Evolutionary conservation across 2,113 vertebrate genomes (phyloP), one percentile per base, ranked within the genome.

Genomic region (Psittacus erithacus): DNA sequence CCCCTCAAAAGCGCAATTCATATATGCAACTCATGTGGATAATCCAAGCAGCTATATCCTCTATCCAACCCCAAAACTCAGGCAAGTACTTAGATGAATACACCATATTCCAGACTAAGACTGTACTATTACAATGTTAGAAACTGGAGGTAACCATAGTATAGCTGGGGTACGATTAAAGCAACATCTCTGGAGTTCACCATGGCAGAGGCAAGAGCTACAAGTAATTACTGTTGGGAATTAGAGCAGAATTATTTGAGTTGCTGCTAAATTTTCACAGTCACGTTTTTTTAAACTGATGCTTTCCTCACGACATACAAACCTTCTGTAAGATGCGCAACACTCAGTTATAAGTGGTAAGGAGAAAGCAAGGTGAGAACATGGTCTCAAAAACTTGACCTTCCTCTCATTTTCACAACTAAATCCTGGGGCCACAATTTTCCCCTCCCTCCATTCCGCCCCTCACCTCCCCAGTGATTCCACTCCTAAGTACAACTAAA

Each of bases 361-460:
- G 84, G 31, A 83, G 27, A 94, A 92, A 93, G 80, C 39, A 87
- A 16, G 44, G 17, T 0, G 5, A 17, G 19, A 94, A 83, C 4
- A 1, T 12, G 6, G 10, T 62, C 24, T 90, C 33, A 12, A 38
- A 87, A 84, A 83, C 82, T 47, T 75, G 38, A 78, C 31, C n/a
- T 67, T 79, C 57, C 59, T 90, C 53, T 82, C 55, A 69, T 69
- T 88, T 87, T 93, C 90, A 70, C 55, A 44, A 70, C n/a, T n/a
- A 44, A 88, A 75, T 78, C 55, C 28, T 52, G 41, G 39, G 60
- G 13, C 16, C 52, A 75, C 47, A 59, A 24, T 59, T 65, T 47
- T 60, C 55, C 84, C 50, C 25, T 31, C 65, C 20, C 20, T 33
- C 57, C 50, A 23, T n/a, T n/a, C 55, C 55, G n/a, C 47, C 55